Evolutionary conservation across 2,797 vertebrate genomes (phyloP), one percentile per base, ranked within the genome.

Genomic region (Calcarius lapponicus): DNA sequence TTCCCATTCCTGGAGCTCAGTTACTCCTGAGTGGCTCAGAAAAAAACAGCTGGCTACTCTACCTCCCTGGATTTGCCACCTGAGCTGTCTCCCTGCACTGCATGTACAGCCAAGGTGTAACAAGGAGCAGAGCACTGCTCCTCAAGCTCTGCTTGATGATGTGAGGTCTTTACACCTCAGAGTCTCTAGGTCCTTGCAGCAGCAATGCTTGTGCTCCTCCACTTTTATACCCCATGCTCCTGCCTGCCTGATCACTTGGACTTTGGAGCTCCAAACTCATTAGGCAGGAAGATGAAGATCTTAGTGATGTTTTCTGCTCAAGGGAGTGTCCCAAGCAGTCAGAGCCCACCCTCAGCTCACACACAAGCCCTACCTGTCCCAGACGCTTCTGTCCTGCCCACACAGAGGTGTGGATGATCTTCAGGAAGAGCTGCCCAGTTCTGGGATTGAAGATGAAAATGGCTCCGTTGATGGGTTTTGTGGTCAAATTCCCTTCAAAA

Each of bases 371-470:
- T 90, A 99, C 99, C 99, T 99, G 99, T 87, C 99, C 99, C 53
- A 99, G 97, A 98, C 99, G 99, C 73, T 99, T 99, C 97, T 99
- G 99, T 92, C 99, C 99, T 72, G 99, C 99, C 99, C 99, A 99
- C 94, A 99, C 99, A 75, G 99, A 99, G 0, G 99, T 99, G 98
- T 99, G 99, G 97, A 99, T 99, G 97, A 99, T 99, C 97, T 99
- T 99, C 83, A 99, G 98, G 98, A 99, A 99, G 58, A 99, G 99
- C 97, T 99, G 99, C 18, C 99, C 99, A 12, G 99, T 99, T 89
- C 99, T 99, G 95, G 99, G 99, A 97, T 99, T 99, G 98, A 99
- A 99, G 98, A 99, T 99, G 98, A 99, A 99, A 97, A 99, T 99
- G 80, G 99, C 99, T 92, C 99, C 99, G 3, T 99, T 99, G 98